Conservation (phyloP, 1,140 invertebrate genomes). For the Danaus plexippus region DNA sequence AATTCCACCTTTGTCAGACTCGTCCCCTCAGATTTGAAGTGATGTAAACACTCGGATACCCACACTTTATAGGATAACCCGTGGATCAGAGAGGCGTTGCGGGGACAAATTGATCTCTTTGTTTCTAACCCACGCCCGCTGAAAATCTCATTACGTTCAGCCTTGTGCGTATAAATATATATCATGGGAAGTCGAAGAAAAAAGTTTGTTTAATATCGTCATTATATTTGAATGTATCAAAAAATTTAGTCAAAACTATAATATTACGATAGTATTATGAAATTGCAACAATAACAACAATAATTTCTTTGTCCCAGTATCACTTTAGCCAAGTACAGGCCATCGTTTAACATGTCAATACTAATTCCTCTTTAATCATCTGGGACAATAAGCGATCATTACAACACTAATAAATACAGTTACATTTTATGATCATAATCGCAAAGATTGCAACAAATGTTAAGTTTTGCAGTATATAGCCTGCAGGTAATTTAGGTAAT, state of each 20-base stretch:
- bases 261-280: not conserved
- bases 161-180: slow-evolving; percentile 22
- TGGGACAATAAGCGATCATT: too few relatives aligned
- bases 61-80: slow-evolving; percentile 35
- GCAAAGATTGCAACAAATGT: too few relatives aligned
- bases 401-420: too few relatives aligned
- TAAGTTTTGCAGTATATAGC: too few relatives aligned
- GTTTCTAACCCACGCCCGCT: slow-evolving; percentile 34
- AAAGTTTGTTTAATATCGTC: slow-evolving; percentile 22
- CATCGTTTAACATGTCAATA: too few relatives aligned
- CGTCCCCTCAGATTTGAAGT: slow-evolving; percentile 40
- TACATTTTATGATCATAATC: too few relatives aligned
- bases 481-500: too few relatives aligned
- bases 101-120: slow-evolving; percentile 40
- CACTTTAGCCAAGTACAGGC: too few relatives aligned
- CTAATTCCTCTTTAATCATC: too few relatives aligned
- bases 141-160: slow-evolving; percentile 42
- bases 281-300: slow-evolving; percentile 2
- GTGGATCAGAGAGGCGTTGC: slow-evolving; percentile 40
- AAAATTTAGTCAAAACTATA: not conserved
- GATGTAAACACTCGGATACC: slow-evolving; percentile 44
- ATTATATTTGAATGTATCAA: not conserved
- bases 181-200: too few relatives aligned
- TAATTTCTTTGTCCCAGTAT: not conserved
- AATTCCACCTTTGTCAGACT: slow-evolving; percentile 24